These are phyloP conservation scores for Helobdella robusta DNA, from an alignment of 2,888 invertebrate genomes.

Conservation along the genomic window DNA sequence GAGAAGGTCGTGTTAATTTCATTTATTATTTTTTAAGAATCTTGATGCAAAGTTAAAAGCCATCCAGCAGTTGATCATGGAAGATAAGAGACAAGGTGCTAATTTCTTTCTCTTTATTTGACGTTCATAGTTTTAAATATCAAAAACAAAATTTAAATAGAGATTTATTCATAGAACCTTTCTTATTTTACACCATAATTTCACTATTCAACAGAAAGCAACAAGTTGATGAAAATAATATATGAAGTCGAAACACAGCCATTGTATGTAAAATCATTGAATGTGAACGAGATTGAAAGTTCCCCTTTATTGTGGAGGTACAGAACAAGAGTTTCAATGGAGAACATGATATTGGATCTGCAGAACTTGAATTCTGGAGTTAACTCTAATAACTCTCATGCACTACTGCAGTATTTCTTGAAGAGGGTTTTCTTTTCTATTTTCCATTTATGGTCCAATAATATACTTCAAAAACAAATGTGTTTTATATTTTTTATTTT, in stretches of 20 bases:
- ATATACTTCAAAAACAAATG: not conserved
- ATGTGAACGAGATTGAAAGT: no score
- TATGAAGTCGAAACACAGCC: not conserved
- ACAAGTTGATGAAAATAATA: constrained; percentile 3
- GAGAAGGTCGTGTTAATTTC: no score
- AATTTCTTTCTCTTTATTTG: no score
- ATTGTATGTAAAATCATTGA: not conserved
- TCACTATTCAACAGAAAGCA: no score
- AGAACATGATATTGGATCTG: constrained; percentile 36
- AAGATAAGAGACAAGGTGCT: no score
- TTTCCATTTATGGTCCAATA: not conserved
- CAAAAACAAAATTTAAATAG: no score
- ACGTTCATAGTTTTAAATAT: no score
- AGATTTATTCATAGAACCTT: no score
- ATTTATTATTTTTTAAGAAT: no score
- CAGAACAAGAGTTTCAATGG: constrained; percentile 35
- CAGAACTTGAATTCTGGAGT: constrained; percentile 24
- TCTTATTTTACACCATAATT: no score
- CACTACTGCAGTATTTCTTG: constrained; percentile 30
- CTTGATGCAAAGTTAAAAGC: no score
- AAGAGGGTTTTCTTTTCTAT: constrained; percentile 27
- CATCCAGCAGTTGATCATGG: no score
- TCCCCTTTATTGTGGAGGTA: constrained; percentile 33
- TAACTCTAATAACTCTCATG: constrained; percentile 5
- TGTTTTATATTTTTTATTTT: not conserved